Percentiles rank a stretch among this genome's conserved stretches.
Evolutionary conservation across 2,797 vertebrate genomes (phyloP).

Genomic region (Chromis chromis): DNA sequence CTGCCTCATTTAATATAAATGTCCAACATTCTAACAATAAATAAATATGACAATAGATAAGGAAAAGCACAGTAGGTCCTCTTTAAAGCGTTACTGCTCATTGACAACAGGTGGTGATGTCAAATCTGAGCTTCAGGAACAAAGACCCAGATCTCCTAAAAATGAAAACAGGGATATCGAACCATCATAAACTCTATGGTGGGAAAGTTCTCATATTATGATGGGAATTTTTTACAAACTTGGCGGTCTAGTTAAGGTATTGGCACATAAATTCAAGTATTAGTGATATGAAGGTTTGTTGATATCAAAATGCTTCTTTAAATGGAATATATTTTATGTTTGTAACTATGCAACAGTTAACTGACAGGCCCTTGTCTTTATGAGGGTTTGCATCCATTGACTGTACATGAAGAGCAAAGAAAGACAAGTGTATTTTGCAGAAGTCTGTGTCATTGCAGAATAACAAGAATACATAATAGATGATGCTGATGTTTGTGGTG

Average conservation of each 20-base stretch:
- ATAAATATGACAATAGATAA: too few species aligned
- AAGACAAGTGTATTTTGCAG: constrained; percentile 23
- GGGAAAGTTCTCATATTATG: neutral
- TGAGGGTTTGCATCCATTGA: constrained; percentile 30
- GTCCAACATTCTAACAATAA: too few species aligned
- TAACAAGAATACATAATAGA: constrained; percentile 19
- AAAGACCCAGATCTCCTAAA: neutral
- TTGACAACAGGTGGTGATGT: neutral
- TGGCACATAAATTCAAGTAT: neutral
- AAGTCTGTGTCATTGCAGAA: constrained; percentile 14
- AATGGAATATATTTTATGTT: neutral
- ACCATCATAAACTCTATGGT: too few species aligned
- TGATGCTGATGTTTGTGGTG: neutral
- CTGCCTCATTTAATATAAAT: too few species aligned
- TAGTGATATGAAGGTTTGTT: neutral
- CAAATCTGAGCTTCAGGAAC: neutral
- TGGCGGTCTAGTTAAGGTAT: neutral
- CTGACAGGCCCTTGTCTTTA: constrained; percentile 12
- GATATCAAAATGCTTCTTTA: too few species aligned
- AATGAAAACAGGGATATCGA: neutral
- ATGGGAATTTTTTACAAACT: neutral
- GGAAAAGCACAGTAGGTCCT: too few species aligned
- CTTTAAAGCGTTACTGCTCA: too few species aligned
- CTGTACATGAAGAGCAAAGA: constrained; percentile 3
- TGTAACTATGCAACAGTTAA: neutral